Evolutionary conservation across 1,140 invertebrate species (phyloP).

Genomic region (Atta colombica): DNA sequence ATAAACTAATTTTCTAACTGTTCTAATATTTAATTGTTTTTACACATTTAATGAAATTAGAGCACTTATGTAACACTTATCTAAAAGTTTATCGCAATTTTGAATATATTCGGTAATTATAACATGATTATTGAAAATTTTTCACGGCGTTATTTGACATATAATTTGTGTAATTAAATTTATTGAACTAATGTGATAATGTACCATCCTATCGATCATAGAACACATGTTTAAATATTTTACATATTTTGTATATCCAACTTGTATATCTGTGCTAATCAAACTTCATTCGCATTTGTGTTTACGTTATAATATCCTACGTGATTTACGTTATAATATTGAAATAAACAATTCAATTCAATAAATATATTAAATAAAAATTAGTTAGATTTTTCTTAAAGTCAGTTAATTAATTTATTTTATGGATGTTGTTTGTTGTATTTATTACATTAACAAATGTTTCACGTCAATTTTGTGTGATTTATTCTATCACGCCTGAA

Average conservation of each 20-base stretch:
- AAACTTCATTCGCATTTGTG: background rate
- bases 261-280: background rate
- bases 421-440: too few relatives aligned
- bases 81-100: too few relatives aligned
- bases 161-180: background rate
- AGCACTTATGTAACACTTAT: too few relatives aligned
- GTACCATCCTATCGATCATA: background rate
- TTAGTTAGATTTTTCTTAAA: background rate
- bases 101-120: background rate
- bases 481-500: too few relatives aligned
- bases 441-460: too few relatives aligned
- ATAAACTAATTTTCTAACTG: background rate
- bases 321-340: too few relatives aligned
- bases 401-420: background rate
- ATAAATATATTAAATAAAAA: background rate
- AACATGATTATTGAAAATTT: conserved; percentile 26
- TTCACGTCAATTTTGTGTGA: too few relatives aligned
- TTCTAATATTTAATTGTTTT: background rate
- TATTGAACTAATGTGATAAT: conserved; percentile 14
- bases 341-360: background rate
- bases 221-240: background rate
- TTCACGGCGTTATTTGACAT: background rate
- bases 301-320: background rate
- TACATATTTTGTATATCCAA: background rate
- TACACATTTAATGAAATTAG: background rate